Base-by-base conservation (phyloP, 2,888 invertebrate genomes). In the Brachyopa scutellaris region DNA sequence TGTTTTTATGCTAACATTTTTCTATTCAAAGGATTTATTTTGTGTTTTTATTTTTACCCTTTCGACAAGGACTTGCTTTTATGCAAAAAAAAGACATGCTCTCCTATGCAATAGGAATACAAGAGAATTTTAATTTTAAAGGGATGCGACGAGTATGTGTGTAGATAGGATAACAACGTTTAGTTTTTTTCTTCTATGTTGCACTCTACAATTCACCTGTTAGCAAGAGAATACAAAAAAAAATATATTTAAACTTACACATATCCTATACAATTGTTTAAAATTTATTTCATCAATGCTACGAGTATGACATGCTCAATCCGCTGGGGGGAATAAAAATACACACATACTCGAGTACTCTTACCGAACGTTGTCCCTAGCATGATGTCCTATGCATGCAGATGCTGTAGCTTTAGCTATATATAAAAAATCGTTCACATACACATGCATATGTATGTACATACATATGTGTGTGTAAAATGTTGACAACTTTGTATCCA, bases 251-350 rank as follows among this genome's bases (percentile, higher is more conserved):
- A 19, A 2, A 2, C 6, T 40, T 9, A 36, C 45, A 36, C 31
- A 36, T 19, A 38, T 13, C 17, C 5, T 53, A 9, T 55, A 62
- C 69, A 82, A 76, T 82, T 82, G 80, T 82, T 70, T 72, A 55
- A 62, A 79, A 49, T 61, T 73, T 79, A 79, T 79, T 80, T 70
- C 57, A 51, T 64, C 80, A 76, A 80, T 74, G 74, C 57, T 5
- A 64, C 61, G n/a, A n/a, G n/a, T n/a, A n/a, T n/a, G 76, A 73
- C 80, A 80, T 80, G 80, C 76, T 76, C 80, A 45, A 78, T 78
- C 49, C 72, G 19, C 49, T 64, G 15, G 26, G 7, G 0, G 23
- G 36, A 74, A 73, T 57, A 74, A 67, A 74, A 62, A 62, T 42
- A 21, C 62, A 49, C 62, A 57, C 59, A 59, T 57, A 17, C 26